These are phyloP conservation scores for Pagetopsis macropterus DNA, from an alignment of 2,797 vertebrate genomes.

Conservation along the genomic window DNA sequence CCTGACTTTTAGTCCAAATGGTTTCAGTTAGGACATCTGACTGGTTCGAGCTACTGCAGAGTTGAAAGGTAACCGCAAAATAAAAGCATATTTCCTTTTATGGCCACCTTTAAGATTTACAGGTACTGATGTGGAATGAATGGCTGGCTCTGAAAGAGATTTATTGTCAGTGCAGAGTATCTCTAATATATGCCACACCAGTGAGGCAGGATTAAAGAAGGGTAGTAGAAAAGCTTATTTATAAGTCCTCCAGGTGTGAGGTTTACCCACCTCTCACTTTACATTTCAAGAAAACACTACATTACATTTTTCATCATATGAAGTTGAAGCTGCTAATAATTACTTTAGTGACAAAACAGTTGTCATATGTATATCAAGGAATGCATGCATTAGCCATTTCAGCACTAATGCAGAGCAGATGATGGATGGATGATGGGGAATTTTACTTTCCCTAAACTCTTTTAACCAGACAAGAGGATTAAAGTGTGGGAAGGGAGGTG, in stretches of 20 bases:
- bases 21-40: constrained; percentile 64
- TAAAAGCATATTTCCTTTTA: constrained; percentile 77
- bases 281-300: constrained; percentile 8
- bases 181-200: constrained; percentile 53
- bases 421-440: constrained; percentile 56
- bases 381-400: constrained; percentile 35
- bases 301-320: neutral
- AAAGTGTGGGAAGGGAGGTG: constrained; percentile 51
- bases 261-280: constrained; percentile 9
- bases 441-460: constrained; percentile 45
- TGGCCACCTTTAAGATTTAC: constrained; percentile 68
- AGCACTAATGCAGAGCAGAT: constrained; percentile 69
- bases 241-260: constrained; percentile 3
- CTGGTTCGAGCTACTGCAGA: constrained; percentile 49
- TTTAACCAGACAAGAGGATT: constrained; percentile 52
- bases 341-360: constrained; percentile 18
- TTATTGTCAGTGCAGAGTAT: constrained; percentile 47
- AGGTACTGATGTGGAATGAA: constrained; percentile 52
- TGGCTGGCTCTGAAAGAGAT: constrained; percentile 57
- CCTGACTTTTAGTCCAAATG: constrained; percentile 50
- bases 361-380: constrained; percentile 34
- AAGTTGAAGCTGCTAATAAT: constrained; percentile 21
- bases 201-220: constrained; percentile 26
- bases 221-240: constrained; percentile 27
- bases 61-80: constrained; percentile 72